Base-by-base conservation (phyloP, 2,113 vertebrate species). In the Muscicapa adusta region DNA sequence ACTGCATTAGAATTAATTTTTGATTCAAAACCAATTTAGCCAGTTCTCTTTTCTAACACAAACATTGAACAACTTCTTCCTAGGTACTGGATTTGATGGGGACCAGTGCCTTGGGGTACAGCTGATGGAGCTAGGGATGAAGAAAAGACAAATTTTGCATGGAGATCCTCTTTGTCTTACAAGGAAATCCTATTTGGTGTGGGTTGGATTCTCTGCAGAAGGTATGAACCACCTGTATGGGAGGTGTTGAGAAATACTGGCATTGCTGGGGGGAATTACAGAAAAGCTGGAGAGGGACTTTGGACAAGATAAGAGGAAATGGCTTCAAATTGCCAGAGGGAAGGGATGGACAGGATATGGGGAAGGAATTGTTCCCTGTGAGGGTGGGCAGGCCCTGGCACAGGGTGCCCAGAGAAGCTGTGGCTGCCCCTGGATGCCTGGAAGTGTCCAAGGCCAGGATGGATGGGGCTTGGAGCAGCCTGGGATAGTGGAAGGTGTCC, bases 131-230 rank as follows among this genome's bases (percentile, higher is more conserved):
- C 73, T 99, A 7, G 98, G 98, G 26, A 97, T 67, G 26, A 98
- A 95, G 87, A 98, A 96, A 81, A 98, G 81, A 34, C 99, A 98
- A 72, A 61, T 99, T 77, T 96, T 99, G 61, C 96, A 93, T 18
- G 98, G 99, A 29, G 98, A 99, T 26, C 97, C 98, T 33, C 98
- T 99, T 84, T 98, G 98, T 9, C 98, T 99, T 57, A 98, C 99
- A 6, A 98, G 42, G 73, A 98, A 97, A 56, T 98, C 99, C n/a
- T 97, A 98, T 91, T 97, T 99, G 60, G 67, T 95, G 3, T 99
- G 99, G 99, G 80, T 99, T 36, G 99, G 99, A 26, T 99, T 99
- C 97, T 99, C 98, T 1, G 98, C 99, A 33, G 99, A 99, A 98
- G 99, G 99, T 98, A 98, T 6, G 71, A 81, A 80, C 63, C 34